Base-by-base conservation (phyloP, 2,113 vertebrate genomes). In the Marmota monax region DNA sequence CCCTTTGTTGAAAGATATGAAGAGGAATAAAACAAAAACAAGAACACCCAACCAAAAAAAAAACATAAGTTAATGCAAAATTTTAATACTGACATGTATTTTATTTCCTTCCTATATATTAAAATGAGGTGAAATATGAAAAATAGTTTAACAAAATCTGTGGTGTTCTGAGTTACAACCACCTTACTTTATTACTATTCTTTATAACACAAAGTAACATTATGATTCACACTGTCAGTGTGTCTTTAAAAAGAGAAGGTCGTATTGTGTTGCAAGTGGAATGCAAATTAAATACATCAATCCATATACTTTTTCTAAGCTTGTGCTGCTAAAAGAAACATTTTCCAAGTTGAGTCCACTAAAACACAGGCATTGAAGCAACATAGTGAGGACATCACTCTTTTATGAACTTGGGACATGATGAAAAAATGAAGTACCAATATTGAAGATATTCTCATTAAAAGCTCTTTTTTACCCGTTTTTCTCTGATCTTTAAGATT, bases 161-260 rank as follows among this genome's bases (percentile, higher is more conserved):
- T 92, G 70, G 45, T 89, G 78, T 73, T 98, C 94, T 95, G 34
- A 27, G 73, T 86, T 92, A 95, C 97, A 94, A 84, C 37, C 96
- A 90, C 42, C 88, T 39, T 90, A 97, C 90, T 96, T 97, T 94
- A 74, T 96, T 97, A 98, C 95, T 96, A 84, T 72, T 65, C 34
- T 97, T 91, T 89, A 93, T 94, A 97, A 97, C 87, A 78, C 14
- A 45, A 94, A 97, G 82, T 88, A 97, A 97, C 96, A 97, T 94
- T 98, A 63, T 83, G 95, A 96, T 98, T 97, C 90, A 87, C 80
- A 80, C 93, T 96, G 53, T 84, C 94, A 42, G 20, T 86, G 37
- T 93, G 97, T 74, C 89, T 94, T 97, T 98, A 97, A 97, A 98
- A 97, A 86, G 70, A 98, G 70, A 97, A 93, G 94, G 91, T 90